Evolutionary conservation across 1,140 invertebrate species (phyloP), one percentile per base, ranked within the genome.

Genomic region (Neodiprion lecontei): DNA sequence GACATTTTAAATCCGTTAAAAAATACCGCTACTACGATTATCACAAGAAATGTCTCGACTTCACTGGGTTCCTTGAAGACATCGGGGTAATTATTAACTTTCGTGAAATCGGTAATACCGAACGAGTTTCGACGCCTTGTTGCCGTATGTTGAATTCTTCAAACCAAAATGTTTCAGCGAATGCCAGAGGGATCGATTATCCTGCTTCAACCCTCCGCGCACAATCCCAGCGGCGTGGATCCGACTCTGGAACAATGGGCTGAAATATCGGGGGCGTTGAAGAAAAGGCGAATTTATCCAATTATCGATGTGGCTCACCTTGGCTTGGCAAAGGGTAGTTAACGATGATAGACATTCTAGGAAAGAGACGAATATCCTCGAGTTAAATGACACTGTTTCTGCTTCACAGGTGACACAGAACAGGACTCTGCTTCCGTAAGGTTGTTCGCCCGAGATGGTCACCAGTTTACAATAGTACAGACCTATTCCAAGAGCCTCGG

Each of bases 281-380:
- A 96, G 83, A 89, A 92, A 48, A 91, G 88, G 75, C 93, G 97
- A 68, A 88, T 98, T 10, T 96, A 95, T 84, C 96, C 96, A 23
- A 98, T 96, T 90, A 97, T 99, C 87, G 97, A 99, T 88, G 97
- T 97, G 94, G 97, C 97, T 50, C 99, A 99, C 89, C 97, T 99
- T 90, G 97, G 97, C 47, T 97, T 97, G 89, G 94, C 94, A 11
- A 94, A 93, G 28, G 93, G 86, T 87, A 81, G 53, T 61, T 14
- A 14, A 14, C 4, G 11, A 17, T 14, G 53, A 61, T 0, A 9
- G 11, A 14, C 53, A 17, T 7, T 40, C 28, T 1, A 40, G 28
- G 0, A 40, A 40, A 0, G 28, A 40, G 28, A 65, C 28, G n/a
- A n/a, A 5, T 70, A n/a, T 21, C 5, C n/a, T 14, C 23, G 28